Evolutionary conservation across 2,888 invertebrate species (phyloP).

Genomic region (Drosophila quinaria): DNA sequence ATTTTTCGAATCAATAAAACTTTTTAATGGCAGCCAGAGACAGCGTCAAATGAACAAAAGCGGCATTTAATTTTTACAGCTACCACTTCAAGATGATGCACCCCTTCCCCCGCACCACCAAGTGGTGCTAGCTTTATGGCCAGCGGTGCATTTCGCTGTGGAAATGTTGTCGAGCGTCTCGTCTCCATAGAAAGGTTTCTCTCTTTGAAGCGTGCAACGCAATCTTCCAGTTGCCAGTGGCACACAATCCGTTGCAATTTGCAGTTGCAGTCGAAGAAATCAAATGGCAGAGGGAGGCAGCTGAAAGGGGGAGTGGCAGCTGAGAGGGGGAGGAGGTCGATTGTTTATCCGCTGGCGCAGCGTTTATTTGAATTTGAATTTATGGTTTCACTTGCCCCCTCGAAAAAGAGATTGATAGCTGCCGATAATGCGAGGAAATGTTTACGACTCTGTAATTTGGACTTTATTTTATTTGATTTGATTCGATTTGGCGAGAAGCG

Average conservation of each 20-base stretch:
- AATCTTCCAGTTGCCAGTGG: constrained; percentile 53
- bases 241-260: constrained; percentile 65
- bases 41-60: constrained; percentile 56
- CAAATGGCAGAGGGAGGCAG: constrained; percentile 27
- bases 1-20: constrained; percentile 57
- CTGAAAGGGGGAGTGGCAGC: neutral
- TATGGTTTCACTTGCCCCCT: constrained; percentile 79
- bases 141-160: constrained; percentile 32
- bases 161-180: constrained; percentile 39
- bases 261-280: constrained; percentile 63
- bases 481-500: constrained; percentile 60
- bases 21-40: constrained; percentile 16
- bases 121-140: constrained; percentile 31
- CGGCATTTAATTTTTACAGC: constrained; percentile 64
- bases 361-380: constrained; percentile 78
- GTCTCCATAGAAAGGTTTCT: constrained; percentile 58
- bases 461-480: constrained; percentile 76
- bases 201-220: constrained; percentile 23
- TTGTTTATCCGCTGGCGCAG: constrained; percentile 44
- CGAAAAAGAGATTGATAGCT: constrained; percentile 75
- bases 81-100: constrained; percentile 29
- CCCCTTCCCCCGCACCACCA: neutral
- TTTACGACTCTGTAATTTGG: constrained; percentile 81
- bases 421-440: constrained; percentile 80
- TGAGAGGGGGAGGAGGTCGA: neutral